phyloP scores from a whole-genome alignment of 2,888 invertebrate genomes.

The Kuschelorhynchus macadamiae region DNA sequence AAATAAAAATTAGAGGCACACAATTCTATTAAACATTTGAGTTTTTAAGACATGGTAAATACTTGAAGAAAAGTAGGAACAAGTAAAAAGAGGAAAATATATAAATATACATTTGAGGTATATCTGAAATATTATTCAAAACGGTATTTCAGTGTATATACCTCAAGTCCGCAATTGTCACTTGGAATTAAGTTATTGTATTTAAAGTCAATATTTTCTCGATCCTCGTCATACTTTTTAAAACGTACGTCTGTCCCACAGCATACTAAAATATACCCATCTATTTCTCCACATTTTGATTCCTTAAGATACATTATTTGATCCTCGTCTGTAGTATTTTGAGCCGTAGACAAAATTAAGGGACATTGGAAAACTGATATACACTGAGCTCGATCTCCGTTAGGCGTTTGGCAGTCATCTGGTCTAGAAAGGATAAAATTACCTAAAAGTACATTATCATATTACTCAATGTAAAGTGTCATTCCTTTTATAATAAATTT shows the following conservation, averaged over 20 bases:
- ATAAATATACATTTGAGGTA: too few species aligned
- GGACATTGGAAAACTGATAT: slow-evolving; percentile 70
- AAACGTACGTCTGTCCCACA: slow-evolving; percentile 65
- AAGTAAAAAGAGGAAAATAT: too few species aligned
- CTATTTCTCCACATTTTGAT: slow-evolving; percentile 72
- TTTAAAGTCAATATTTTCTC: neutral
- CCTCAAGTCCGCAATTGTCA: slow-evolving; percentile 53
- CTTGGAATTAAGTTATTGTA: slow-evolving; percentile 9
- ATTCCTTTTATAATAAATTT: too few species aligned
- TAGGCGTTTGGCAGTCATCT: slow-evolving; percentile 67
- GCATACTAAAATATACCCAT: slow-evolving; percentile 70
- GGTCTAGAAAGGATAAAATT: too few species aligned
- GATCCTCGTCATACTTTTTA: neutral
- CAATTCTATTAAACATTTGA: too few species aligned
- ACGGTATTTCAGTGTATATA: too few species aligned
- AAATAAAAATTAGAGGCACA: too few species aligned
- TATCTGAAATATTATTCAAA: too few species aligned
- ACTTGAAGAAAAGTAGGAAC: too few species aligned
- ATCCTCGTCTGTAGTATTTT: slow-evolving; percentile 59
- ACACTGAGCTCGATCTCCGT: slow-evolving; percentile 68
- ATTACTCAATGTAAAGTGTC: too few species aligned
- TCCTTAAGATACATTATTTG: slow-evolving; percentile 67
- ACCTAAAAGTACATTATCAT: too few species aligned
- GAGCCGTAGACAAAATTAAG: slow-evolving; percentile 56
- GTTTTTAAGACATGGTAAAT: too few species aligned